These are phyloP conservation scores for Sericinus montela DNA, from an alignment of 2,888 invertebrate species.

Conservation along the genomic window DNA sequence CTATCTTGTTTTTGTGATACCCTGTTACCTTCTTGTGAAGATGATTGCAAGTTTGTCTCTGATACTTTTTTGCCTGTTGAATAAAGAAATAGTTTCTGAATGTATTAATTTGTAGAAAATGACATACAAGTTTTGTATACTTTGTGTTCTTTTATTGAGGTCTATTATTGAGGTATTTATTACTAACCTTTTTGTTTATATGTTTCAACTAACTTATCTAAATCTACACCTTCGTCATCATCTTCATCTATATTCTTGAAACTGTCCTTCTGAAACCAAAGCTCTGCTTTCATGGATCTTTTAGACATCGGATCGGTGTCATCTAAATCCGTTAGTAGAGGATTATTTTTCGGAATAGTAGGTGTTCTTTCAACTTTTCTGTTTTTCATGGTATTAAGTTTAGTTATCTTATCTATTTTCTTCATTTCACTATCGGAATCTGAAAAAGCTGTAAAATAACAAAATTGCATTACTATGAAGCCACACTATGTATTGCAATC, in stretches of 20 bases:
- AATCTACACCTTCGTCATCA: constrained; percentile 92
- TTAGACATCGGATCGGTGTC: constrained; percentile 85
- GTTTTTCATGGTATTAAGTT: constrained; percentile 61
- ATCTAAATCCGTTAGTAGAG: constrained; percentile 89
- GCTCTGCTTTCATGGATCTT: constrained; percentile 86
- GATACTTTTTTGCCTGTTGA: constrained; percentile 53
- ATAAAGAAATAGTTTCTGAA: no score
- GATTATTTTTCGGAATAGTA: constrained; percentile 75
- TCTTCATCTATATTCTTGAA: constrained; percentile 90
- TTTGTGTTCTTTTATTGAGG: no score
- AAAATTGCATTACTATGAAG: no score
- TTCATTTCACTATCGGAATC: constrained; percentile 80
- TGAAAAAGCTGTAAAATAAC: constrained; percentile 74
- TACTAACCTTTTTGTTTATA: constrained; percentile 84
- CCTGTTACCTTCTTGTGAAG: constrained; percentile 25
- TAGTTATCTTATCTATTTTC: constrained; percentile 58
- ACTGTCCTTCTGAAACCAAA: constrained; percentile 93
- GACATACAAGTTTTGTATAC: no score
- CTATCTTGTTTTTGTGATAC: constrained; percentile 52
- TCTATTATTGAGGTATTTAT: no score
- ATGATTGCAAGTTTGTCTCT: constrained; percentile 33
- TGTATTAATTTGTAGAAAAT: no score
- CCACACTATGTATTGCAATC: no score
- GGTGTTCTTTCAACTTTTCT: constrained; percentile 42
- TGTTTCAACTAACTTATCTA: constrained; percentile 87